Evolutionary conservation across 2,888 invertebrate genomes (phyloP), one percentile per base, ranked within the genome.

Genomic region (Lomographa bimaculata): DNA sequence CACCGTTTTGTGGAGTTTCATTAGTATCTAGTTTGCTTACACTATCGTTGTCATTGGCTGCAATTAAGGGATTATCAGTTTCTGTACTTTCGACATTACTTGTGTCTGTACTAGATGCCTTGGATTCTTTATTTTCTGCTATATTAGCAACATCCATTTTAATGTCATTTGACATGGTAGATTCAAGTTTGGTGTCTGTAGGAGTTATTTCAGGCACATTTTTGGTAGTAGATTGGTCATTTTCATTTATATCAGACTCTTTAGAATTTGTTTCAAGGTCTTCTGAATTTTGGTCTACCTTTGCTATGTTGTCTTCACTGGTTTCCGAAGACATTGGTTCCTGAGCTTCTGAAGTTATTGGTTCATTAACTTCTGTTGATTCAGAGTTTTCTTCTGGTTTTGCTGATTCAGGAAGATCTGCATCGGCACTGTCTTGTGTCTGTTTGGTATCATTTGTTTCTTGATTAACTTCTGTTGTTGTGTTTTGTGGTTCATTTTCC

Each of bases 121-220:
- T n/a, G 6, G 11, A 9, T 26, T 39, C 14, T 18, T 29, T 23
- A 2, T n/a, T 10, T 32, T 36, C 24, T 32, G 42, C 20, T 37
- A 51, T 54, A 24, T 46, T 44, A 26, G 53, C 26, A 28, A 45
- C 43, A 29, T 11, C 33, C 4, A 32, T 41, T 28, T 37, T 34
- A 26, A 36, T 37, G 19, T 40, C 36, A 34, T 35, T 37, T 43
- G 26, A 35, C 17, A 39, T 14, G 7, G 5, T 21, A 11, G 8
- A n/a, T 3, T 12, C 12, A 7, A 7, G 1, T 3, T 38, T 16
- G 20, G 7, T n/a, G 9, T 53, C 39, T 29, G 28, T 17, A 20
- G 24, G 20, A 45, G 44, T 27, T 34, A 21, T n/a, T 44, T 46
- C 26, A 30, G 21, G 8, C 42, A 35, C 28, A 33, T 24, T 11